phyloP scores from a whole-genome alignment of 2,113 vertebrate species.

The Cygnus atratus region DNA sequence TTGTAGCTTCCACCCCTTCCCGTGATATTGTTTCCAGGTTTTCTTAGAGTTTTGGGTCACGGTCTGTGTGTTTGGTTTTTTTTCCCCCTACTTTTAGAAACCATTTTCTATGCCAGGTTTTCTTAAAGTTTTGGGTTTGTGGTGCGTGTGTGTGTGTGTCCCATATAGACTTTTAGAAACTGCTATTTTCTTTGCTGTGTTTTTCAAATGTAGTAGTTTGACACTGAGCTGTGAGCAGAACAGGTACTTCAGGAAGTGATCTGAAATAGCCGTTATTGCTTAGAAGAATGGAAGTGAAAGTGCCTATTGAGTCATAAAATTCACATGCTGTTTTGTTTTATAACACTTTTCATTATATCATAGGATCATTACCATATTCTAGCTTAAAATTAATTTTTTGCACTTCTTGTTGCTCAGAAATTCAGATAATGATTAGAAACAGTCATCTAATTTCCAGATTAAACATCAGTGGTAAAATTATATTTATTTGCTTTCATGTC shows the following conservation, averaged over 20 bases:
- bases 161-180: neutral
- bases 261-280: neutral
- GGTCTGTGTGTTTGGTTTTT: no score
- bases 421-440: neutral
- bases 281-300: neutral
- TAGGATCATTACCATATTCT: neutral
- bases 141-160: no score
- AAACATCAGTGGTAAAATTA: neutral
- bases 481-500: neutral
- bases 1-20: accelerated
- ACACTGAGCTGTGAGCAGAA: neutral
- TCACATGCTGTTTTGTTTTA: neutral
- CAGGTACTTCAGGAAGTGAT: neutral
- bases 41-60: no score
- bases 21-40: no score
- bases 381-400: neutral
- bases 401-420: neutral
- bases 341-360: neutral
- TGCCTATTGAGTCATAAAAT: neutral
- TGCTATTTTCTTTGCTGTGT: neutral
- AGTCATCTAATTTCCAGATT: neutral
- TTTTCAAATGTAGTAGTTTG: neutral
- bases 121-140: neutral
- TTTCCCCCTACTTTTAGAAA: no score
- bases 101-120: neutral